These are phyloP conservation scores for Heliocidaris tuberculata DNA, from an alignment of 35 echinoderm and acorn worm genomes.

Conservation along the genomic window DNA sequence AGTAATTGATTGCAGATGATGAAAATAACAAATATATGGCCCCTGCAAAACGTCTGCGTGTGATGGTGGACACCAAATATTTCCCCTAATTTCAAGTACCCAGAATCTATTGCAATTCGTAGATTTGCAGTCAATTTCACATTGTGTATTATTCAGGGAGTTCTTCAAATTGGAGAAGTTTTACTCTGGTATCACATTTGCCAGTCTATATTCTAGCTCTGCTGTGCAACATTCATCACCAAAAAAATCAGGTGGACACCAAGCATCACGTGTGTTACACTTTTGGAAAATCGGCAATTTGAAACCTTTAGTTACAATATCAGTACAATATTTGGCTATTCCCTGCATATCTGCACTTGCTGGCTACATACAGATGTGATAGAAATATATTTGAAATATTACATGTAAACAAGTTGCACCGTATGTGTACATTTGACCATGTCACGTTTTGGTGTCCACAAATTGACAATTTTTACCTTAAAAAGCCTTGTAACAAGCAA, in stretches of 20 bases:
- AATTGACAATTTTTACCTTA: not conserved
- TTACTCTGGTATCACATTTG: too few relatives aligned
- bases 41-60: too few relatives aligned
- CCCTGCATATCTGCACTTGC: not conserved
- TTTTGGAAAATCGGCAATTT: conserved; percentile 30
- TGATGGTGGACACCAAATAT: too few relatives aligned
- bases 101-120: not conserved
- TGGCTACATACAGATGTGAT: not conserved
- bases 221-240: not conserved
- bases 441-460: conserved; percentile 24
- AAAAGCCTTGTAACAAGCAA: conserved; percentile 19
- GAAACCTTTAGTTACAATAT: conserved; percentile 36
- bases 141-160: too few relatives aligned
- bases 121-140: too few relatives aligned
- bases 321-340: too few relatives aligned
- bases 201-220: not conserved
- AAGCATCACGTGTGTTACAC: not conserved
- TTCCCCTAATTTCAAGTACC: conserved; percentile 37
- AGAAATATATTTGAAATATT: not conserved
- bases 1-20: not conserved
- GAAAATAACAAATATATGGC: too few relatives aligned
- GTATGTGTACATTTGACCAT: not conserved
- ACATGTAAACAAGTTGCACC: conserved; percentile 27
- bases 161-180: too few relatives aligned
- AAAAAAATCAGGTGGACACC: conserved; percentile 13